Base-by-base conservation (phyloP, 2,797 vertebrate species). In the Sebastes diaconus region DNA sequence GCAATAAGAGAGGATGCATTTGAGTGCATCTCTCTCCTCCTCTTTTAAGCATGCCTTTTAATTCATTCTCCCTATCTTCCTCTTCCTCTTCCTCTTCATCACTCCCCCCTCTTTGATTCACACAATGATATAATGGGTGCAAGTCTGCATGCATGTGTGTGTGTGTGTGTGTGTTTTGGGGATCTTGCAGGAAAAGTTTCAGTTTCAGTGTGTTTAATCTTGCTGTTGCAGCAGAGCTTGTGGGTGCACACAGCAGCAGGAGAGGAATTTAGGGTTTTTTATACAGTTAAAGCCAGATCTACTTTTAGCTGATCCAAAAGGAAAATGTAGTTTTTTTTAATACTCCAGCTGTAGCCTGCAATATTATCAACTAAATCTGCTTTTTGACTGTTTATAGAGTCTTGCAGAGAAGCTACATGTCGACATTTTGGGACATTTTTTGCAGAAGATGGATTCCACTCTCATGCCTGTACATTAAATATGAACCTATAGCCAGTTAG, bases 131-230 rank as follows among this genome's bases (percentile, higher is more conserved):
- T 81, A 63, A 71, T 63, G 73, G 71, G 73, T 64, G 73, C 13
- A 58, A 71, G 61, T 82, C 79, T 80, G 63, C 36, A 13, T 39
- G 36, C 12, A 14, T 12, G 11, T 14, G 12, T 6, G 5, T 64
- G 58, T 77, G 75, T 63, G 58, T 77, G 75, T 72, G 34, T 36
- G 77, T 36, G 77, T 76, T 68, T 79, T 61, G 69, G 70, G 75
- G 75, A 36, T 74, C 58, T 60, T 6, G 79, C 66, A 79, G 88
- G 81, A 81, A 89, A 92, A 92, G 88, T 93, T 92, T 90, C 32
- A 66, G 83, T 91, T 86, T 73, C 76, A 46, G 69, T 68, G 84
- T 70, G 65, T 70, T 42, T 68, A 46, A 83, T 77, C 39, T 75
- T 75, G 68, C 75, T 72, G 84, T 79, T 80, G 5, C 36, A 39